These are phyloP conservation scores for Acanthoscelides obtectus DNA, from an alignment of 2,888 invertebrate species.

Conservation along the genomic window DNA sequence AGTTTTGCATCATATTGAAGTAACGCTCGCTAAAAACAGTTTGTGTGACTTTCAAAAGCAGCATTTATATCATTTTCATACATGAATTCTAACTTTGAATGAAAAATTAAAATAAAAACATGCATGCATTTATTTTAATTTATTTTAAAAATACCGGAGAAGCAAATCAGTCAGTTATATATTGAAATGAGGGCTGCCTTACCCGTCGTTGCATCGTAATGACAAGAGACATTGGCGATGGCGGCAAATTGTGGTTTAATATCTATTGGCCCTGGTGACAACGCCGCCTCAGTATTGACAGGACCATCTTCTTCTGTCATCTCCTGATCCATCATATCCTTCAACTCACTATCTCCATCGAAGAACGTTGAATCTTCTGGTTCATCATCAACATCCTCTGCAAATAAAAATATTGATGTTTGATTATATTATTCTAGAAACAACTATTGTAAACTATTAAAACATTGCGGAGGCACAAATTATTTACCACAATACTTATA, in stretches of 20 bases:
- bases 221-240: constrained; percentile 62
- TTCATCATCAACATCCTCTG: constrained; percentile 35
- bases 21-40: too few relatives aligned
- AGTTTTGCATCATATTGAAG: too few relatives aligned
- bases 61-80: too few relatives aligned
- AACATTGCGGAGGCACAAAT: not conserved
- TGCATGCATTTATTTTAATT: too few relatives aligned
- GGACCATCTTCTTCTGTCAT: constrained; percentile 43
- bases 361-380: constrained; percentile 42
- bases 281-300: constrained; percentile 30
- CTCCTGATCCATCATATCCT: constrained; percentile 48
- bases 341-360: constrained; percentile 43
- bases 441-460: not conserved
- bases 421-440: not conserved
- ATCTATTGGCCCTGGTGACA: constrained; percentile 7
- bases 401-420: constrained; percentile 4
- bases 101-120: too few relatives aligned
- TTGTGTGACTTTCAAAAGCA: too few relatives aligned
- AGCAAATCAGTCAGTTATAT: too few relatives aligned
- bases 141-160: too few relatives aligned
- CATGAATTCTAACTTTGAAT: too few relatives aligned
- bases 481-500: too few relatives aligned
- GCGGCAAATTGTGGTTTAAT: constrained; percentile 45
- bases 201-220: constrained; percentile 52
- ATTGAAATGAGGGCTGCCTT: too few relatives aligned